Evolutionary conservation across 2,888 invertebrate species (phyloP).

Genomic region (Hydrotaea cyrtoneurina): DNA sequence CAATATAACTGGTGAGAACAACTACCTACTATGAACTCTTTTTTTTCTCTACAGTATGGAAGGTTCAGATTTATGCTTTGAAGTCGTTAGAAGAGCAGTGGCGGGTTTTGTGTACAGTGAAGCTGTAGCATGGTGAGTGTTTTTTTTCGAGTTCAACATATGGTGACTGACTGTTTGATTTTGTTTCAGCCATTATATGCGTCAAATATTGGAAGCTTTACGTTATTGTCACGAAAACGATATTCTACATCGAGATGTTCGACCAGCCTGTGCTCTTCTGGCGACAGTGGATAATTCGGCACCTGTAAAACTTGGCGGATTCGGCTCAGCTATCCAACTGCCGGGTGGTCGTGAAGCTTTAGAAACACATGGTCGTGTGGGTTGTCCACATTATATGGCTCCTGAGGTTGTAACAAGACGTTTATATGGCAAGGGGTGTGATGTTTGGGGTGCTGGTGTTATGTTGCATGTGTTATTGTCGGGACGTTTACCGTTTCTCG

Average conservation of each 20-base stretch:
- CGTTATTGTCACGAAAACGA: conserved; percentile 99
- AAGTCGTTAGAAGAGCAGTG: conserved; percentile 96
- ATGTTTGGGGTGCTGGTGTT: conserved; percentile 99
- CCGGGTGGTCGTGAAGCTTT: conserved; percentile 88
- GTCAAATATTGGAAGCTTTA: conserved; percentile 97
- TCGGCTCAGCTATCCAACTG: conserved; percentile 97
- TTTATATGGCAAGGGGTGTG: conserved; percentile 96
- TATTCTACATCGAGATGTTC: conserved; percentile 98
- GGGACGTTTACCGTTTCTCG: conserved; percentile 96
- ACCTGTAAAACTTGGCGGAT: conserved; percentile 98
- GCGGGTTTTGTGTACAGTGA: conserved; percentile 99
- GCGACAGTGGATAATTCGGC: conserved; percentile 99
- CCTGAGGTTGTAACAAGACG: conserved; percentile 97
- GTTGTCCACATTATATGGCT: conserved; percentile 98
- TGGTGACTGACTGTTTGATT: not conserved
- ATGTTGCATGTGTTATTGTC: conserved; percentile 95
- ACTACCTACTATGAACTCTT: conserved; percentile 17
- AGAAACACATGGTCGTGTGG: conserved; percentile 88
- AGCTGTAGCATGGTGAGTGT: conserved; percentile 95
- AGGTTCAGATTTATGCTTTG: conserved; percentile 98
- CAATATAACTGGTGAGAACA: not conserved
- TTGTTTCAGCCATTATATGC: conserved; percentile 94
- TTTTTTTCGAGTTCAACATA: conserved; percentile 52
- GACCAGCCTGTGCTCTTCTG: conserved; percentile 97
- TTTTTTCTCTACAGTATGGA: conserved; percentile 90